Base-by-base conservation (phyloP, 2,797 vertebrate genomes). In the Tympanoctomys barrerae region DNA sequence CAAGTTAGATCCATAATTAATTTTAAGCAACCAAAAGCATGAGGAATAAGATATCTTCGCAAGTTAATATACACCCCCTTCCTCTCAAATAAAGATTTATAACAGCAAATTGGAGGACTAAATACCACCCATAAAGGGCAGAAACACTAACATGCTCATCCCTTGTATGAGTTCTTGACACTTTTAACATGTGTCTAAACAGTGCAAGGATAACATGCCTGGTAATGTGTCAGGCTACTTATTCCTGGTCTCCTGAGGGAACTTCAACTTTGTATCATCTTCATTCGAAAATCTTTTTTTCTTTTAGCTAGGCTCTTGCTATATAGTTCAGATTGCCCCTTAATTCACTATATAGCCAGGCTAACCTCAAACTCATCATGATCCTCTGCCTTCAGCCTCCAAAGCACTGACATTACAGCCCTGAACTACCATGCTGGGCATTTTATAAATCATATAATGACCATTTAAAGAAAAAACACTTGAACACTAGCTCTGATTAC, bases 1-100 rank as follows among this genome's bases (percentile, higher is more conserved):
- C 71, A 75, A 21, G 9, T 75, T 39, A 31, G 1, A 1, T 90
- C 28, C 24, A 52, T 31, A 73, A 26, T 93, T 68, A 64, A 88
- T 39, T 79, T 70, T 82, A 95, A 96, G 13, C 14, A 16, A 90
- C 57, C 78, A 87, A 89, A 92, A 64, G 83, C 46, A 79, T 36
- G 78, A 90, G 78, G 62, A 71, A 82, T 66, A 83, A 81, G 52
- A 49, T 86, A 82, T 13, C 28, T 5, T 33, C 9, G 11, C 1
- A 36, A 82, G 68, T 66, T 33, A 70, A 62, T 80, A 54, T 49
- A 4, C 3, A 33, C 46, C 39, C 46, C 26, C 5, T 71, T n/a
- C 28, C 4, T 46, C 28, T 78, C 2, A 73, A 82, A 93, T 52
- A 57, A 92, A 46, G 14, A 77, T 22, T 12, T 3, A 16, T 19